A percentile compares a stretch with the other conserved stretches of the same genome.
These are phyloP conservation scores for Tipula lateralis DNA, from an alignment of 2,888 invertebrate species.

Conservation along the genomic window DNA sequence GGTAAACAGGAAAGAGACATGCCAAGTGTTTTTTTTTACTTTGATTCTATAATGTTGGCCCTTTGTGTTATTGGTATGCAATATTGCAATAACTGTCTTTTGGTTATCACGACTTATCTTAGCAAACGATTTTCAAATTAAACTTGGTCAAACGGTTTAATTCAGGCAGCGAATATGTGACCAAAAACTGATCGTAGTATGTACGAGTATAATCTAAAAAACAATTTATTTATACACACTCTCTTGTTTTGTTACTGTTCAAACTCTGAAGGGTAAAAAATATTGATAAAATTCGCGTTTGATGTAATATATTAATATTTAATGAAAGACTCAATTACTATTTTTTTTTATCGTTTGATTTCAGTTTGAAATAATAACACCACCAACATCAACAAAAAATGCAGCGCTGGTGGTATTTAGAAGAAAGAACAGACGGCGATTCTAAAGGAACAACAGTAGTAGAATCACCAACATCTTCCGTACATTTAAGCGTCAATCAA, in stretches of 20 bases:
- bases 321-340: neutral
- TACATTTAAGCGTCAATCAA: neutral
- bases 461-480: neutral
- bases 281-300: neutral
- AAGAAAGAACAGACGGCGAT: conserved; percentile 51
- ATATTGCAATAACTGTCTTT: too few relatives aligned
- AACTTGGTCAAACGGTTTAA: too few relatives aligned
- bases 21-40: too few relatives aligned
- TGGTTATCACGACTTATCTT: too few relatives aligned
- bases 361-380: neutral
- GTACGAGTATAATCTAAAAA: too few relatives aligned
- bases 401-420: conserved; percentile 64
- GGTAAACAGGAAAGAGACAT: too few relatives aligned
- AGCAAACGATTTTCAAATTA: too few relatives aligned
- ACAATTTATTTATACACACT: too few relatives aligned
- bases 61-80: too few relatives aligned
- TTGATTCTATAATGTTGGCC: too few relatives aligned
- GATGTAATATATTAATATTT: neutral
- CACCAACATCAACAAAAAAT: conserved; percentile 47
- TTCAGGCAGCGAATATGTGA: too few relatives aligned
- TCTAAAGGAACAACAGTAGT: conserved; percentile 42
- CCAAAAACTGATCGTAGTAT: too few relatives aligned
- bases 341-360: neutral
- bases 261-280: neutral
- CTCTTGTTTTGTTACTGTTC: neutral